phyloP scores from a whole-genome alignment of 2,797 vertebrate species.

The Sebastes hubbsi region DNA sequence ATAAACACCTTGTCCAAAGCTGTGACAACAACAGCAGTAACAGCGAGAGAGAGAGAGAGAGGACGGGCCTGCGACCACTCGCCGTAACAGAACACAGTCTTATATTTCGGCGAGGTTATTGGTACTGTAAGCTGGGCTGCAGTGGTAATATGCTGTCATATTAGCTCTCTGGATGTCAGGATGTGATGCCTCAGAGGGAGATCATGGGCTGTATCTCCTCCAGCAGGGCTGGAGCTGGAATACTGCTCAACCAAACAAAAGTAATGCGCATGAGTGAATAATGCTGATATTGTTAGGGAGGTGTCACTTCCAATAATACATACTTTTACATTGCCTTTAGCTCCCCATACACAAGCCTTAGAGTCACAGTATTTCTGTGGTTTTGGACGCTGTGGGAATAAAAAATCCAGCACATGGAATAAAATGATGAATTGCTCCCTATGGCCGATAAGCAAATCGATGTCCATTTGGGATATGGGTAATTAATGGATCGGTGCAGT shows the following conservation, averaged over 20 bases:
- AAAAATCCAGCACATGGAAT: constrained; percentile 4
- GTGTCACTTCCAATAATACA: constrained; percentile 62
- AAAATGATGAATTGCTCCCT: constrained; percentile 40
- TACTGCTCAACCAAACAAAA: constrained; percentile 71
- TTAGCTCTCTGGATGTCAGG: constrained; percentile 60
- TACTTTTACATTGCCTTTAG: constrained; percentile 46
- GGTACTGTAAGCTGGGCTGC: constrained; percentile 32
- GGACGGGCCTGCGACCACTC: constrained; percentile 21
- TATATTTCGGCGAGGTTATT: constrained; percentile 51
- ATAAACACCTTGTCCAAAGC: constrained; percentile 47
- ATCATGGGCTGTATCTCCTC: constrained; percentile 54
- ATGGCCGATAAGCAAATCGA: constrained; percentile 21
- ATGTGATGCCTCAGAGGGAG: constrained; percentile 55
- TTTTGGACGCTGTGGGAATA: constrained; percentile 4
- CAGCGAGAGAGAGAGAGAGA: constrained; percentile 6
- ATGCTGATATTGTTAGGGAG: constrained; percentile 66
- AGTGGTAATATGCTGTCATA: constrained; percentile 66
- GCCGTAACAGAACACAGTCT: constrained; percentile 31
- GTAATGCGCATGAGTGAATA: constrained; percentile 65
- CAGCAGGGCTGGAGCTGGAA: constrained; percentile 48
- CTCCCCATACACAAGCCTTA: constrained; percentile 19
- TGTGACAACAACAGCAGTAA: constrained; percentile 4
- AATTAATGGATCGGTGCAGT: constrained; percentile 37
- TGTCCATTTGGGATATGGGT: constrained; percentile 12
- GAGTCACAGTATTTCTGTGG: constrained; percentile 15